phyloP scores from a whole-genome alignment of 2,113 vertebrate genomes.

The Corythoichthys haematopterus region DNA sequence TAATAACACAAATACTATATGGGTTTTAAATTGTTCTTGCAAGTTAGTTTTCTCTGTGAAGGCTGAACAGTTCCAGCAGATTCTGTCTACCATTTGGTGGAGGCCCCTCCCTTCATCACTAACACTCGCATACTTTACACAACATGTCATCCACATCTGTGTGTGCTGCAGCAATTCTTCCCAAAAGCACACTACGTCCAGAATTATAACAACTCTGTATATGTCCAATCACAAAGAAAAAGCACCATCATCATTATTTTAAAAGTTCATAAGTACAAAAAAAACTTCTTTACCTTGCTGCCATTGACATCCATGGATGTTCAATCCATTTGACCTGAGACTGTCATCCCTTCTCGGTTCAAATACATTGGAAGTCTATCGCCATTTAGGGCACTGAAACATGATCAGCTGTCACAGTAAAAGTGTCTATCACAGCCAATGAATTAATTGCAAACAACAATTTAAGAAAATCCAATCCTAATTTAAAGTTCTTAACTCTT shows the following conservation, averaged over 20 bases:
- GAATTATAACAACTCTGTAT: not conserved
- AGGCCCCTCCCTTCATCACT: conserved; percentile 23
- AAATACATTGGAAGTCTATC: too few relatives aligned
- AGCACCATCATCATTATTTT: not conserved
- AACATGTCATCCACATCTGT: conserved; percentile 62
- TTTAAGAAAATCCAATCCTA: too few relatives aligned
- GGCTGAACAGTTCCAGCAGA: not conserved
- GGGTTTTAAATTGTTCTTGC: not conserved
- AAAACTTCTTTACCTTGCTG: not conserved
- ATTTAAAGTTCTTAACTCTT: too few relatives aligned
- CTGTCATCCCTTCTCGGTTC: too few relatives aligned
- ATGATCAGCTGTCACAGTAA: too few relatives aligned
- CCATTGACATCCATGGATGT: too few relatives aligned
- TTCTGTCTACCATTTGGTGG: conserved; percentile 29
- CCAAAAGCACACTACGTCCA: not conserved
- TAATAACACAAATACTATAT: not conserved
- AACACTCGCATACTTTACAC: conserved; percentile 53
- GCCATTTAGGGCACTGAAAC: too few relatives aligned
- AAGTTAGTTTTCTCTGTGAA: not conserved
- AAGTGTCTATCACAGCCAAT: too few relatives aligned
- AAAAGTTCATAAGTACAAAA: not conserved
- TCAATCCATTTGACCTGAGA: too few relatives aligned
- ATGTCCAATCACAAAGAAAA: not conserved
- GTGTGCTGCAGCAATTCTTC: conserved; percentile 20
- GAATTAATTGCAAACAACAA: too few relatives aligned